Evolutionary conservation across 1,140 invertebrate genomes (phyloP).

Genomic region (Dendrolimus punctatus): DNA sequence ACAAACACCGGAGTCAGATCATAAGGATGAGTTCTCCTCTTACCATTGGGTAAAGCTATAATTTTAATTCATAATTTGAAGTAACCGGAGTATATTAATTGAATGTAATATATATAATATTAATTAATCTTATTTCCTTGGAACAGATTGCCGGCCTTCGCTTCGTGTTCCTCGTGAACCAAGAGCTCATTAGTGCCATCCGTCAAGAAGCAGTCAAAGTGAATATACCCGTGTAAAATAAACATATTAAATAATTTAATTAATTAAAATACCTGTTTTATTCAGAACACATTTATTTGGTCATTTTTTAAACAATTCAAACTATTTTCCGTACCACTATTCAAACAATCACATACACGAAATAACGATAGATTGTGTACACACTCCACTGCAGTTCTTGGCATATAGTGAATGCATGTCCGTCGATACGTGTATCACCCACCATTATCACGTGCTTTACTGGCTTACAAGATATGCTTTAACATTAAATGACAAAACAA

Average conservation of each 20-base stretch:
- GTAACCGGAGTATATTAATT: not conserved
- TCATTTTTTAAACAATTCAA: constrained; percentile 65
- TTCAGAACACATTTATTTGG: constrained; percentile 73
- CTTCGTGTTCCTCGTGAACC: constrained; percentile 95
- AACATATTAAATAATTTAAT: constrained; percentile 18
- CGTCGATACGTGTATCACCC: constrained; percentile 49
- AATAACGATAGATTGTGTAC: constrained; percentile 33
- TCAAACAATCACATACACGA: constrained; percentile 45
- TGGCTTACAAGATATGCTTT: constrained; percentile 62
- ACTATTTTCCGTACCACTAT: constrained; percentile 50
- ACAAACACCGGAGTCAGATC: too few species aligned
- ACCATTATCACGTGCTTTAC: constrained; percentile 62
- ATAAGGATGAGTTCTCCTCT: too few species aligned
- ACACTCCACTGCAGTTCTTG: constrained; percentile 21
- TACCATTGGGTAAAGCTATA: too few species aligned
- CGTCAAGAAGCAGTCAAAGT: constrained; percentile 86
- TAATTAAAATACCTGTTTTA: constrained; percentile 45
- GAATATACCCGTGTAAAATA: constrained; percentile 67
- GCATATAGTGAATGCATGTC: constrained; percentile 17
- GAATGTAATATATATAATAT: not conserved
- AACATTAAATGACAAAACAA: constrained; percentile 49
- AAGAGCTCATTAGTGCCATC: constrained; percentile 90
- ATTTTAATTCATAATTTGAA: too few species aligned
- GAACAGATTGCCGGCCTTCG: constrained; percentile 88
- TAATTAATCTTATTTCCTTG: constrained; percentile 21